Percentiles rank a stretch among this genome's conserved stretches.
These are phyloP conservation scores for Chymomyza fuscimana DNA, from an alignment of 2,888 invertebrate species.

Conservation along the genomic window DNA sequence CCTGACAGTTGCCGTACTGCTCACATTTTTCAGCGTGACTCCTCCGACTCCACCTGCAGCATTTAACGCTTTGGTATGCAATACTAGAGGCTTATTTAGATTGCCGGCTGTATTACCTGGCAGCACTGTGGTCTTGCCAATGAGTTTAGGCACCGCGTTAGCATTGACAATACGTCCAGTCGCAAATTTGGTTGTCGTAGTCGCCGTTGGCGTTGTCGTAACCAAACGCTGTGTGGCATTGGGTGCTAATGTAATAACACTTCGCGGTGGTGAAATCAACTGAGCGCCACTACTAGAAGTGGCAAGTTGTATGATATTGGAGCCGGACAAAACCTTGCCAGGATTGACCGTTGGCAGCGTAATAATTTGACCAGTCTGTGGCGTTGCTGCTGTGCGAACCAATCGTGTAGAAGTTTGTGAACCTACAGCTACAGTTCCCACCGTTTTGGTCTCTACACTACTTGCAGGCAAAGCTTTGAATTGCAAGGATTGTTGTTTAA, in stretches of 20 bases:
- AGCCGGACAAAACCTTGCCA: constrained; percentile 68
- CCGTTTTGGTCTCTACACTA: constrained; percentile 35
- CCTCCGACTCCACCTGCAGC: constrained; percentile 16
- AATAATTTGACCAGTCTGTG: constrained; percentile 81
- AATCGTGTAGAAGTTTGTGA: constrained; percentile 27
- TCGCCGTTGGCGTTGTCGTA: constrained; percentile 33
- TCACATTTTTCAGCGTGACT: neutral
- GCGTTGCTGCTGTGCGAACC: constrained; percentile 81
- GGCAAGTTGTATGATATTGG: constrained; percentile 81
- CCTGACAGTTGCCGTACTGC: constrained; percentile 6
- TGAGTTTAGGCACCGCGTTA: constrained; percentile 80
- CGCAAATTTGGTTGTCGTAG: constrained; percentile 26
- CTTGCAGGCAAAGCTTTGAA: constrained; percentile 51
- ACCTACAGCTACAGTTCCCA: constrained; percentile 31
- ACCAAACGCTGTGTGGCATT: constrained; percentile 44
- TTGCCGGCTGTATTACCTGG: constrained; percentile 30
- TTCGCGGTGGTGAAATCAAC: constrained; percentile 81
- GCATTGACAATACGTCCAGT: constrained; percentile 71
- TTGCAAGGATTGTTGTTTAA: constrained; percentile 75
- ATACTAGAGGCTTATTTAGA: constrained; percentile 50
- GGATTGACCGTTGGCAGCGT: constrained; percentile 67
- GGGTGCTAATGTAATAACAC: constrained; percentile 74
- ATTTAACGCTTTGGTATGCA: constrained; percentile 59
- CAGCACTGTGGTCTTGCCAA: constrained; percentile 71
- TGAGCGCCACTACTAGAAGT: constrained; percentile 74